Evolutionary conservation across 2,797 vertebrate species (phyloP), one percentile per base, ranked within the genome.

Genomic region (Saguinus oedipus): DNA sequence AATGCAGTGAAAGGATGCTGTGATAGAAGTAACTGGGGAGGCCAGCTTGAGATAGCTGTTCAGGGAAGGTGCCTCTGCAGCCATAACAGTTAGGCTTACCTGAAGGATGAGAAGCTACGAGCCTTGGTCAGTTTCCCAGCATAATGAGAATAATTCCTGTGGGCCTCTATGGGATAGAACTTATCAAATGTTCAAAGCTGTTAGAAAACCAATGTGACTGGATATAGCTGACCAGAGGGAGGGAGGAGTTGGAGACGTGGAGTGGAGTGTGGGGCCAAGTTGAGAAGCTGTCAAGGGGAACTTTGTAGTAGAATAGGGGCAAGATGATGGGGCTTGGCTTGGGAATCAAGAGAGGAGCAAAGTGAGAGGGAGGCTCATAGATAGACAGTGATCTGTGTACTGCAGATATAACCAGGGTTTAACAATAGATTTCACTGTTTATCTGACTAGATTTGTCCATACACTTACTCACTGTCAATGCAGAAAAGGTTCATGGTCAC

Each of bases 121-220:
- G 27, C 36, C 75, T 83, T 36, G 2, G 33, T 19, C 46, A 7
- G 46, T n/a, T 48, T 74, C 24, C n/a, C 3, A 2, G 46, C 17
- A 1, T 22, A n/a, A 33, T 50, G 22, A 83, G 75, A 59, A 30
- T 7, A 30, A 72, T 8, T 53, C 91, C 46, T 19, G 8, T 59
- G 39, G 59, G 19, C 30, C 92, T 76, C 0, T 27, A 0, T 53
- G 53, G 20, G 87, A 68, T 26, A 88, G 30, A 70, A 61, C 30
- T 74, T 88, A 10, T 74, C 83, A 74, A 22, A 80, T 92, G 33
- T 83, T 88, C 86, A 83, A 85, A 88, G 42, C 33, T 74, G 15
- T 55, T 87, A 19, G 61, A 88, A 93, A 82, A 59, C 88, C 36
- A 46, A 7, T n/a, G 1, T 82, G 57, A 64, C 50, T 42, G n/a